Base-by-base conservation (phyloP, 2,113 vertebrate species). In the Eudyptes chrysolophus region DNA sequence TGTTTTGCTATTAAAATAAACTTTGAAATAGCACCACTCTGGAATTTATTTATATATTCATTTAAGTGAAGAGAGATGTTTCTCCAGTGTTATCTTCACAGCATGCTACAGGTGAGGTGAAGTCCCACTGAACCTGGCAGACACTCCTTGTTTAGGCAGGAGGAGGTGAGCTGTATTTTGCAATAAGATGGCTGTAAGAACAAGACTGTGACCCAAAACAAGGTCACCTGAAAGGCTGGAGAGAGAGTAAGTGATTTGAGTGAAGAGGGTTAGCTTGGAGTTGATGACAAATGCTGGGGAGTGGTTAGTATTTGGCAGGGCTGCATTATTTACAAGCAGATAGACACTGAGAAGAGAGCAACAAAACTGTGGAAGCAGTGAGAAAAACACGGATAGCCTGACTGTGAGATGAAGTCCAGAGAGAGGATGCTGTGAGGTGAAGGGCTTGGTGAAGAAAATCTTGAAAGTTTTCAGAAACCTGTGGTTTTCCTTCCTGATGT, bases 1-100 rank as follows among this genome's bases (percentile, higher is more conserved):
- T 55, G 30, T 36, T 92, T 60, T 68, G 18, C 46, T 79, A 21
- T 55, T 74, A 75, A 94, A 93, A 91, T 77, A 81, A 90, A 68
- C n/a, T 40, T 75, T 16, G 9, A 38, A 76, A 55, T 38, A 76
- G 3, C 40, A 72, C 11, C 24, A 8, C 11, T 55, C 34, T 62
- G 42, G 51, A 65, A 34, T 87, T 58, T 54, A 61, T 93, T 70
- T 62, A 36, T 49, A 3, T 21, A 30, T 75, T 66, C 32, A 14
- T 14, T 11, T 38, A 38, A 54, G 36, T 16, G 30, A 83, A 69
- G 42, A 75, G 49, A 84, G 27, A 5, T 46, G 10, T 54, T 94
- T 89, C n/a, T 66, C 51, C n/a, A 40, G 60, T 38, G 29, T n/a
- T 79, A 60, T 14, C 30, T 71, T 90, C 78, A 27, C 60, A 62